phyloP scores from a whole-genome alignment of 2,888 invertebrate genomes.

The Ceramica pisi region DNA sequence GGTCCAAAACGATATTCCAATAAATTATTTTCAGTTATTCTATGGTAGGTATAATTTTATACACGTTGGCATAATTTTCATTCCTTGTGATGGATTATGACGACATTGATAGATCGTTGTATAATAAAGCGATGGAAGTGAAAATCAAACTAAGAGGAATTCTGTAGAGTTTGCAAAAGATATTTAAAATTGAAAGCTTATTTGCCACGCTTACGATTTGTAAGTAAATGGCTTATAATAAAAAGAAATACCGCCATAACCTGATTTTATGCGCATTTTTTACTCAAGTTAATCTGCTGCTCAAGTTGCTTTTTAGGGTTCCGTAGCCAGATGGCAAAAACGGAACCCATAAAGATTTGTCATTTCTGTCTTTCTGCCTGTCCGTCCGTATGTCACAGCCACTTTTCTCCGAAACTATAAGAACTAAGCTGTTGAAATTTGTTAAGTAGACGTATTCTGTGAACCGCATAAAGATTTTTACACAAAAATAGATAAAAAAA shows the following conservation, averaged over 20 bases:
- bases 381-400: too few relatives aligned
- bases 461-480: too few relatives aligned
- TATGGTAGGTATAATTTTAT: constrained; percentile 1
- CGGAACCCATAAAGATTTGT: too few relatives aligned
- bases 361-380: too few relatives aligned
- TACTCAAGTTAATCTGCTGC: constrained; percentile 25
- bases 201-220: constrained; percentile 42
- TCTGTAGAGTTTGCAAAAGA: constrained; percentile 39
- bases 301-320: constrained; percentile 42
- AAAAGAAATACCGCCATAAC: constrained; percentile 52
- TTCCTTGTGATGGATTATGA: constrained; percentile 36
- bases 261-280: constrained; percentile 46
- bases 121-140: constrained; percentile 24
- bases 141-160: constrained; percentile 24
- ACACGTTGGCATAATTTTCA: constrained; percentile 37
- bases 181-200: constrained; percentile 44
- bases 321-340: too few relatives aligned
- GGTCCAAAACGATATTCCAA: not conserved
- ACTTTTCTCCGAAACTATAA: too few relatives aligned
- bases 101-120: constrained; percentile 49
- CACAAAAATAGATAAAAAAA: too few relatives aligned
- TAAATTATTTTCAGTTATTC: constrained; percentile 12
- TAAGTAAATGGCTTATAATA: constrained; percentile 49
- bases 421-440: too few relatives aligned
- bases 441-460: too few relatives aligned